Evolutionary conservation across 1,140 invertebrate species (phyloP).

Genomic region (Diabrotica virgifera): DNA sequence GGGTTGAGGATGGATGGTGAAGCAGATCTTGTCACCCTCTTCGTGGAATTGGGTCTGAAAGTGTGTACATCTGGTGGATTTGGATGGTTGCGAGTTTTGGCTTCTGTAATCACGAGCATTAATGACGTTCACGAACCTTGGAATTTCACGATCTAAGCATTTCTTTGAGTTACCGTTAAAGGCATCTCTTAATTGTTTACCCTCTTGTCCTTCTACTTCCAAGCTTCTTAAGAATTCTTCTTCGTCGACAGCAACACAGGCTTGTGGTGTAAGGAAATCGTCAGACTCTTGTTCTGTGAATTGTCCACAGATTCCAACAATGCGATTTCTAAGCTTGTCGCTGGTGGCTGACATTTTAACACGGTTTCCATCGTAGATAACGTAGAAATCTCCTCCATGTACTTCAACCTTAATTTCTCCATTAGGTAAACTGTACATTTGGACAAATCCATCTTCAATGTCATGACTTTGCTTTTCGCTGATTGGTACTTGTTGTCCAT

Average conservation of each 20-base stretch:
- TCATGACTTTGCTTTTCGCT: constrained; percentile 33
- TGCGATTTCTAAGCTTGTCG: constrained; percentile 50
- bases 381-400: constrained; percentile 47
- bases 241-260: constrained; percentile 52
- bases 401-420: constrained; percentile 54
- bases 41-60: constrained; percentile 52
- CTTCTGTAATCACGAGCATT: constrained; percentile 48
- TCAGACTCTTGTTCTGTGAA: constrained; percentile 55
- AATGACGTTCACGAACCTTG: constrained; percentile 51
- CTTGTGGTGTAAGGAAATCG: constrained; percentile 59
- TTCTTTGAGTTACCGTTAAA: constrained; percentile 43
- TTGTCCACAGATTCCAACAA: constrained; percentile 64
- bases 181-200: constrained; percentile 39
- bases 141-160: constrained; percentile 45
- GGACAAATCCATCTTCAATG: constrained; percentile 43
- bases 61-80: constrained; percentile 26
- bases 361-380: constrained; percentile 56
- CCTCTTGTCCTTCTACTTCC: constrained; percentile 43
- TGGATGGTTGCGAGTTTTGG: constrained; percentile 37
- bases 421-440: constrained; percentile 53
- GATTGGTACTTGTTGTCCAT: constrained; percentile 42
- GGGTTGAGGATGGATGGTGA: constrained; percentile 52
- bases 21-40: constrained; percentile 53
- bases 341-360: constrained; percentile 49
- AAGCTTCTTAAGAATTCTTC: constrained; percentile 57